phyloP scores from a whole-genome alignment of 2,113 vertebrate species.

The Odocoileus virginianus region DNA sequence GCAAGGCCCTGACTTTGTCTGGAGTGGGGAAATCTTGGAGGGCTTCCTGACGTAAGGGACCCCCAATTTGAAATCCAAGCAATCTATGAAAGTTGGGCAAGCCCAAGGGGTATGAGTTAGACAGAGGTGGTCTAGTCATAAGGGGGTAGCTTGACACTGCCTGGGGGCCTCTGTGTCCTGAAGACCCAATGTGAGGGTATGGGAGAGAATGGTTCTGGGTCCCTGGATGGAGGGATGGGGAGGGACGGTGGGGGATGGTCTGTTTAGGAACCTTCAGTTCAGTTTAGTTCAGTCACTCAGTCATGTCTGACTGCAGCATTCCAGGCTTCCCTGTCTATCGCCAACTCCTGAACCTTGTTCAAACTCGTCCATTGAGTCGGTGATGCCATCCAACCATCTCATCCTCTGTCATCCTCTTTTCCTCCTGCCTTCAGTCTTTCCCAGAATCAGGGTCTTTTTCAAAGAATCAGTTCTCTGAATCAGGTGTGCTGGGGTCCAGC shows the following conservation, averaged over 20 bases:
- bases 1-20: neutral
- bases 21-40: neutral
- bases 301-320: neutral
- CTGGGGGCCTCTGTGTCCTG: neutral
- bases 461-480: neutral
- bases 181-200: neutral
- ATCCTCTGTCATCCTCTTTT: neutral
- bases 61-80: neutral
- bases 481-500: neutral
- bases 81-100: neutral
- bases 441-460: neutral
- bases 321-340: neutral
- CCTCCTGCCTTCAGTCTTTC: neutral
- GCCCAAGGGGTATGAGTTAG: neutral
- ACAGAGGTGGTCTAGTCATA: neutral
- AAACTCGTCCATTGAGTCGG: neutral
- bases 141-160: neutral
- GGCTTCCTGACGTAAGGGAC: neutral
- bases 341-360: neutral
- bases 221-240: neutral
- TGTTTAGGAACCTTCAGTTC: neutral
- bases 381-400: neutral
- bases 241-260: neutral
- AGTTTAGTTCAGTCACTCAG: neutral
- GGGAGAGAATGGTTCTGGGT: neutral